Base-by-base conservation (phyloP, 2,797 vertebrate genomes). In the Acipenser oxyrinchus region DNA sequence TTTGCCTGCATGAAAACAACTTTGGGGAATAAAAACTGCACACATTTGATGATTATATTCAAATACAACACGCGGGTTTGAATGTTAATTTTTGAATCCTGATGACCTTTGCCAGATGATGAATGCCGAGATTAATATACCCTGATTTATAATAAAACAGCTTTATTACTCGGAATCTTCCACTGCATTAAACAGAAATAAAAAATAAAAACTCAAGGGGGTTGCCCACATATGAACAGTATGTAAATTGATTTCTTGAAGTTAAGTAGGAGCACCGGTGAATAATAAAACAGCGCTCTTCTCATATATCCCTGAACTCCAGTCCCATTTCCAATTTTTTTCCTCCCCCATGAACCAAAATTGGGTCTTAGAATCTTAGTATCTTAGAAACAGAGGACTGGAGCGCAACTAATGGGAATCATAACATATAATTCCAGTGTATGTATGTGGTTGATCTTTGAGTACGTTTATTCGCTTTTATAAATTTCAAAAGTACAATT, bases 251-350 rank as follows among this genome's bases (percentile, higher is more conserved):
- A 58, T 66, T 74, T 63, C 74, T 66, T 65, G 48, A 48, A 52
- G 23, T 13, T 63, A 55, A 37, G 58, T 49, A 51, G 51, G 10
- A 8, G 53, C 9, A 11, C 13, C 23, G 60, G 49, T 62, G 68
- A 49, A 68, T 50, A 66, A 72, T 60, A 76, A 66, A 69, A 62
- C 60, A 53, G 64, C 73, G 71, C 76, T 69, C 71, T 62, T 70
- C 49, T 71, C 77, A 78, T 75, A 70, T 66, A 71, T 71, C n/a
- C 49, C 48, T 59, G 66, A 53, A 59, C 52, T 69, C 23, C 66
- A 75, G 73, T 74, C 37, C 5, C 37, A 37, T 37, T 37, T 37
- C 37, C 37, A 2, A 37, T 37, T 5, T 5, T 4, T 37, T 37
- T 5, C 37, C 5, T 5, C 37, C 37, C 37, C 37, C 37, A 37